phyloP scores from a whole-genome alignment of 2,888 invertebrate species.

The Cynaeus angustus region DNA sequence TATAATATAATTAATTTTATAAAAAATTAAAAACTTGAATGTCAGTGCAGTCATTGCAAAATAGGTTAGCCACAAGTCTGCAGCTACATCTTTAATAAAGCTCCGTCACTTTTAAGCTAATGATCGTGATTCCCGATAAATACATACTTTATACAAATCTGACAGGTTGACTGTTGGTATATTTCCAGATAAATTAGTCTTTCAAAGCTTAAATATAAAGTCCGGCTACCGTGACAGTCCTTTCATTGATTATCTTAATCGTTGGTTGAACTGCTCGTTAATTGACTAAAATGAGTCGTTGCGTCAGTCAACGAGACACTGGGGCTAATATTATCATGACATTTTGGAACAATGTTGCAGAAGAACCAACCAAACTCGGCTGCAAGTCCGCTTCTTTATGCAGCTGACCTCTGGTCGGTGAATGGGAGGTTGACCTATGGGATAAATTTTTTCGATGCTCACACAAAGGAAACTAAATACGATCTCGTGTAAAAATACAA shows the following conservation, averaged over 20 bases:
- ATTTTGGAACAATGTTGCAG: background rate
- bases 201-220: background rate
- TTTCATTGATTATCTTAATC: conserved; percentile 1
- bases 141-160: background rate
- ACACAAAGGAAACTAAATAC: too few species aligned
- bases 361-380: background rate
- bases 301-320: background rate
- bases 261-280: background rate
- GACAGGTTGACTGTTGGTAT: background rate
- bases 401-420: too few species aligned
- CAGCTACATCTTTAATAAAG: too few species aligned
- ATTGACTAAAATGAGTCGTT: background rate
- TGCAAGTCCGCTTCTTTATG: background rate
- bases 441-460: too few species aligned
- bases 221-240: background rate
- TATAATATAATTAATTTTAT: conserved; percentile 8
- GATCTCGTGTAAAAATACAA: too few species aligned
- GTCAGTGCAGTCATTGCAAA: background rate
- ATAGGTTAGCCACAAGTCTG: too few species aligned
- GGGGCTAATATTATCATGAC: background rate
- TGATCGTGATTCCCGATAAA: background rate
- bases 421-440: too few species aligned
- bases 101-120: too few species aligned
- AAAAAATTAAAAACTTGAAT: background rate
- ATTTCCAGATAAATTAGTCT: background rate